Conservation (phyloP, 1,140 invertebrate species). For the Drosophila varians region DNA sequence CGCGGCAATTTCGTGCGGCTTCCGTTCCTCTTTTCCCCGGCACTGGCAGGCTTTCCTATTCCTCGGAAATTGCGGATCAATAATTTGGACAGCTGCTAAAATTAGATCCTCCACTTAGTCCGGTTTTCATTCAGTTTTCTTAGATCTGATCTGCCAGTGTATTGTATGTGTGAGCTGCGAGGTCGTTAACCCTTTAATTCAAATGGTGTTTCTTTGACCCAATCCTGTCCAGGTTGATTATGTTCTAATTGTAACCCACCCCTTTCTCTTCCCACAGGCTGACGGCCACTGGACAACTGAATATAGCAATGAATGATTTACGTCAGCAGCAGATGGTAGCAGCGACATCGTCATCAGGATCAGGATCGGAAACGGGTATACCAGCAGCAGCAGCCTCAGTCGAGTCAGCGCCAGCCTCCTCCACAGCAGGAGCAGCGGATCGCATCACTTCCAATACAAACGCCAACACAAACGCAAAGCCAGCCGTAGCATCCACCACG, state of each 20-base stretch:
- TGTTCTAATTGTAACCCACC: no score
- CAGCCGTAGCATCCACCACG: slow-evolving; percentile 23
- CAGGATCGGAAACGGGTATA: slow-evolving; percentile 18
- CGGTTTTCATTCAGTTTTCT: slow-evolving; percentile 32
- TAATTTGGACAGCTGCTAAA: slow-evolving; percentile 22
- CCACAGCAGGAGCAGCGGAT: slow-evolving; percentile 32
- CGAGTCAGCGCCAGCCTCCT: slow-evolving; percentile 34
- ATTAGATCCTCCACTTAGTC: slow-evolving; percentile 28
- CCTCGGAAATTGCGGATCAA: slow-evolving; percentile 2
- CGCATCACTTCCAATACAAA: slow-evolving; percentile 17
- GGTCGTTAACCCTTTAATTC: background rate
- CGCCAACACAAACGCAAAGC: slow-evolving; percentile 25
- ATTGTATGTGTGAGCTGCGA: background rate
- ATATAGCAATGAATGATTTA: slow-evolving; percentile 81
- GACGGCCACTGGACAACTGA: slow-evolving; percentile 61
- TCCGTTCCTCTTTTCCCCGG: background rate
- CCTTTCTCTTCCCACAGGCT: slow-evolving; percentile 20
- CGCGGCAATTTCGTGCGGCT: slow-evolving; percentile 52
- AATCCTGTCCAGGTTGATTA: no score
- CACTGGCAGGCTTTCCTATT: background rate
- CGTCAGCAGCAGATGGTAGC: slow-evolving; percentile 77
- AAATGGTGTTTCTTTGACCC: no score
- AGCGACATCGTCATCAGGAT: slow-evolving; percentile 69
- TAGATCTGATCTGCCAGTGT: slow-evolving; percentile 10
- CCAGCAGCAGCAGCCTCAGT: slow-evolving; percentile 34